Evolutionary conservation across 2,888 invertebrate genomes (phyloP), one percentile per base, ranked within the genome.

Genomic region (Himalopsyche kuldschensis): DNA sequence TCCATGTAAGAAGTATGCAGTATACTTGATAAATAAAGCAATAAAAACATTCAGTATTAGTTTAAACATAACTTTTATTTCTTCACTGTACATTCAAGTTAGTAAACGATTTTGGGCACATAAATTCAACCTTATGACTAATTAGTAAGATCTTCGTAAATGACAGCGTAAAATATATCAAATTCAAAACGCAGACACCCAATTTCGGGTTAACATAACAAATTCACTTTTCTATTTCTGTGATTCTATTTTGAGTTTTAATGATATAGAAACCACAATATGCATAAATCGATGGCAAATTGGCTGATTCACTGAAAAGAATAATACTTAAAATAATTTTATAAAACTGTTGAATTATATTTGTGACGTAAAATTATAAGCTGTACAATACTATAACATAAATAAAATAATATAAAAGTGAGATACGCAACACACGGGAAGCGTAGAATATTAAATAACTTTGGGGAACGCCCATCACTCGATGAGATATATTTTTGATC

Each of bases 31-130:
- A 75, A 31, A 31, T 10, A 55, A 55, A 55, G 55, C 55, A 82
- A 82, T 63, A 41, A 75, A 82, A 78, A 78, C 32, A 76, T 47
- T 27, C n/a, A 48, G 55, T 20, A 69, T 78, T 79, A 79, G 77
- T 83, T 83, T 80, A 79, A 76, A 83, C 80, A 83, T 84, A 83
- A 83, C 76, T 91, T 92, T 92, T 91, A 91, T 91, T 92, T 85
- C 90, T 91, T 91, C 91, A 91, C 92, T 92, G 92, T 92, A 92
- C 92, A 92, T 91, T 91, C 90, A 91, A 91, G 92, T 92, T 92
- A 92, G 92, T 92, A 91, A 91, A 91, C 89, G 90, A 91, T 89
- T 55, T 91, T 91, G 91, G 91, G 91, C 91, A 91, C 90, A 91
- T 91, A 90, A 84, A 90, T 90, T 89, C 89, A 90, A 90, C 89